Evolutionary conservation across 2,888 invertebrate genomes (phyloP).

Genomic region (Drosophila siamana): DNA sequence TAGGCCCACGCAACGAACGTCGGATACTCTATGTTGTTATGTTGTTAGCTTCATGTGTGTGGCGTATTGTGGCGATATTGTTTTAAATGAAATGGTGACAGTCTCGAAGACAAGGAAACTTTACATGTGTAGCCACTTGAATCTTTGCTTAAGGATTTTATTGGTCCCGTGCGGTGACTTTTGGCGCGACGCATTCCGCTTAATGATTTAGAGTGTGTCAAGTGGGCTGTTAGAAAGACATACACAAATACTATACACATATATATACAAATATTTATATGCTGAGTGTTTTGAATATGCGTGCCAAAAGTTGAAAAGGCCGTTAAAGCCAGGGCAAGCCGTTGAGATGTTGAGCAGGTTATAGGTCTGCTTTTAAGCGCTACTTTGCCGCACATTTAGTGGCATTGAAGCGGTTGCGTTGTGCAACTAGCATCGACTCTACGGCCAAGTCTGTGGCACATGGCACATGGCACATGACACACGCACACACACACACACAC

Average conservation of each 20-base stretch:
- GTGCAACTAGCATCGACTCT: slow-evolving; percentile 19
- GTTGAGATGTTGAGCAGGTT: slow-evolving; percentile 11
- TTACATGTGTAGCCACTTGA: slow-evolving; percentile 37
- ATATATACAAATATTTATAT: slow-evolving; percentile 36
- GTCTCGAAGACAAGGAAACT: slow-evolving; percentile 25
- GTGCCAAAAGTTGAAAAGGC: slow-evolving; percentile 45
- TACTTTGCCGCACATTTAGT: slow-evolving; percentile 58
- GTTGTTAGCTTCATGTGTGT: no score
- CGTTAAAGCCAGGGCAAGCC: slow-evolving; percentile 60
- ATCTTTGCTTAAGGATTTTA: slow-evolving; percentile 65
- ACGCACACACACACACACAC: no score
- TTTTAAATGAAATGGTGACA: slow-evolving; percentile 39
- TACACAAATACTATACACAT: no score
- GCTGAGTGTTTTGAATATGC: slow-evolving; percentile 63
- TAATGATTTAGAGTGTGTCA: slow-evolving; percentile 76
- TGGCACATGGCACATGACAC: background rate
- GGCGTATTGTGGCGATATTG: slow-evolving; percentile 59
- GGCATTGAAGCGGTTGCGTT: slow-evolving; percentile 28
- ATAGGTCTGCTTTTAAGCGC: slow-evolving; percentile 72
- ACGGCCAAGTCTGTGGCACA: slow-evolving; percentile 21
- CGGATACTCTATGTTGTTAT: background rate
- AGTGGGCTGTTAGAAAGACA: slow-evolving; percentile 80
- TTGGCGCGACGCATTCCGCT: slow-evolving; percentile 51
- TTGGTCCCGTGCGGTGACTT: slow-evolving; percentile 60
- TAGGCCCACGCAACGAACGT: background rate